A percentile compares a stretch with the other conserved stretches of the same genome.
Evolutionary conservation across 2,888 invertebrate species (phyloP).

Genomic region (Orthosia gracilis): DNA sequence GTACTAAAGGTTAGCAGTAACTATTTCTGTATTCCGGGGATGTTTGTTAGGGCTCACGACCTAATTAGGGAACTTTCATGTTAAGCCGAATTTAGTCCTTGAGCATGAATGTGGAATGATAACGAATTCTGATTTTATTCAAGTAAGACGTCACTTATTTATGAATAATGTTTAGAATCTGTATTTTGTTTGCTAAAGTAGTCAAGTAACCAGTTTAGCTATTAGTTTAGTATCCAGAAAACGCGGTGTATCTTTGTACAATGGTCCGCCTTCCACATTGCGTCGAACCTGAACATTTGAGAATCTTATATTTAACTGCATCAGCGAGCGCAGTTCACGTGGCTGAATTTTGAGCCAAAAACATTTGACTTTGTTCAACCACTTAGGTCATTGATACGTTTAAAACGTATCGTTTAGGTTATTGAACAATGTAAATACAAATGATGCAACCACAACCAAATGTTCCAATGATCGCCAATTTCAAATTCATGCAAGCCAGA

Average conservation of each 20-base stretch:
- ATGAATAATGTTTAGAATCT: slow-evolving; percentile 1
- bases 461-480: slow-evolving; percentile 11
- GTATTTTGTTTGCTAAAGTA: too few relatives aligned
- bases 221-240: too few relatives aligned
- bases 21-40: slow-evolving; percentile 48
- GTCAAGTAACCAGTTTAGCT: too few relatives aligned
- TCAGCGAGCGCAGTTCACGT: neutral
- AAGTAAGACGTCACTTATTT: neutral
- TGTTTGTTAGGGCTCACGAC: slow-evolving; percentile 41
- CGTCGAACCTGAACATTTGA: too few relatives aligned
- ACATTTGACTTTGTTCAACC: too few relatives aligned
- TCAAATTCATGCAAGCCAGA: slow-evolving; percentile 8
- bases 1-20: slow-evolving; percentile 35
- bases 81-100: slow-evolving; percentile 30
- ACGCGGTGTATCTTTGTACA: too few relatives aligned
- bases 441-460: neutral
- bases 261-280: too few relatives aligned
- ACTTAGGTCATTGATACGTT: too few relatives aligned
- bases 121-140: neutral
- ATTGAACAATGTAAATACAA: neutral
- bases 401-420: neutral
- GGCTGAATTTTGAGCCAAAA: too few relatives aligned
- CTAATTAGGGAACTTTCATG: slow-evolving; percentile 43
- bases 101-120: neutral
- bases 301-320: too few relatives aligned